phyloP scores from a whole-genome alignment of 2,797 vertebrate species.

The Falco peregrinus region DNA sequence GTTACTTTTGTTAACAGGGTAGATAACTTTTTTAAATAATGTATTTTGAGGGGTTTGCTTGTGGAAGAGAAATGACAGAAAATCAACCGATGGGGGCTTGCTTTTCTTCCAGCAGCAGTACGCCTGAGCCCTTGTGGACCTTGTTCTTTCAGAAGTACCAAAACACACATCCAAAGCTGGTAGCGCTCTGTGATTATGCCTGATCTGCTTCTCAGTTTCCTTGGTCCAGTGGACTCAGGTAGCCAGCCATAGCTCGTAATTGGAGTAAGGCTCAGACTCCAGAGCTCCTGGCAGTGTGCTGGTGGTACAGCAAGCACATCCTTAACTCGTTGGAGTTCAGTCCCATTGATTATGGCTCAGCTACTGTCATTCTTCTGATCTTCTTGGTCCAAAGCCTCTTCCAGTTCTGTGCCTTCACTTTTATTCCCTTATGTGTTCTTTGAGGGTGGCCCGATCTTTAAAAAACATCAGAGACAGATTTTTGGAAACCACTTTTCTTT shows the following conservation, averaged over 20 bases:
- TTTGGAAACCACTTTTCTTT: neutral
- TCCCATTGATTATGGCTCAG: neutral
- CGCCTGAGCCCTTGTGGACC: accelerated
- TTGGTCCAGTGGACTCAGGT: neutral
- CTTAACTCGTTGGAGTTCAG: neutral
- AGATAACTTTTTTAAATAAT: neutral
- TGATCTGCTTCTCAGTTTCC: neutral
- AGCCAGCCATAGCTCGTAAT: neutral
- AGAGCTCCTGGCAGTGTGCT: neutral
- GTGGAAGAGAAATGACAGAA: neutral
- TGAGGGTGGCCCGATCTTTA: neutral
- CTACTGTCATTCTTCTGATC: neutral
- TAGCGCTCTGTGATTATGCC: neutral
- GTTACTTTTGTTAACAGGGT: neutral
- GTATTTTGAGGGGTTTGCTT: neutral
- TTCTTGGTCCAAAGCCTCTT: neutral
- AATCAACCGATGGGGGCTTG: neutral
- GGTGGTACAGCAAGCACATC: neutral
- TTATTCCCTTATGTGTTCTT: neutral
- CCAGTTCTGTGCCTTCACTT: neutral
- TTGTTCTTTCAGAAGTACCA: neutral
- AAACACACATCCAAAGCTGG: neutral
- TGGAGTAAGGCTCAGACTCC: neutral
- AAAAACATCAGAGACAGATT: neutral
- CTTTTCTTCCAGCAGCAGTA: neutral